Evolutionary conservation across 1,140 invertebrate genomes (phyloP).

Genomic region (Micrasema minimum): DNA sequence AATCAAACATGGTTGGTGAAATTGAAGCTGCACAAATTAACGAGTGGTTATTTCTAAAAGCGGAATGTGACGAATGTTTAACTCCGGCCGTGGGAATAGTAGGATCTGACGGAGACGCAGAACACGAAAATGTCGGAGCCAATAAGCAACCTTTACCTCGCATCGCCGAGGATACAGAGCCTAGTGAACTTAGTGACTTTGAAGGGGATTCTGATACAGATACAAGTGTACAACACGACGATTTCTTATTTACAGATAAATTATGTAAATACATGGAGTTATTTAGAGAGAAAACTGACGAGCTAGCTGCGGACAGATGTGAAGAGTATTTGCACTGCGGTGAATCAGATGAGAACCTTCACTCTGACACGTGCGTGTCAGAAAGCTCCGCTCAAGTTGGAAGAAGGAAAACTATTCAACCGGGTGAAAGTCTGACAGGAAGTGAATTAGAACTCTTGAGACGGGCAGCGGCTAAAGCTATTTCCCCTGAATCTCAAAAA

Average conservation of each 20-base stretch:
- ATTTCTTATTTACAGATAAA: constrained; percentile 73
- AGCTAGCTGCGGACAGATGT: constrained; percentile 69
- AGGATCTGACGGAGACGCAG: constrained; percentile 72
- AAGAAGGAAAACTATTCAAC: constrained; percentile 68
- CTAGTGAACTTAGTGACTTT: constrained; percentile 68
- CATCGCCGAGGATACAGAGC: constrained; percentile 67
- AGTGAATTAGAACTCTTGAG: constrained; percentile 68
- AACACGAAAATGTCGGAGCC: constrained; percentile 67
- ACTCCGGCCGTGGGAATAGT: constrained; percentile 70
- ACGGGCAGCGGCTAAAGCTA: constrained; percentile 66
- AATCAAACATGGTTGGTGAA: constrained; percentile 72
- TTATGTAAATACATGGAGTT: constrained; percentile 76
- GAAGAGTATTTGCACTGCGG: constrained; percentile 68
- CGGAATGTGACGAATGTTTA: constrained; percentile 86
- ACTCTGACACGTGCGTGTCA: constrained; percentile 40
- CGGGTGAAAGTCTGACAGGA: constrained; percentile 67
- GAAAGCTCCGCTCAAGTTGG: constrained; percentile 59
- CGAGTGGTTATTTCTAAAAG: constrained; percentile 85
- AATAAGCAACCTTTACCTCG: constrained; percentile 64
- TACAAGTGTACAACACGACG: constrained; percentile 71
- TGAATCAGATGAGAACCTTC: constrained; percentile 57
- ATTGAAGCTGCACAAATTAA: constrained; percentile 82
- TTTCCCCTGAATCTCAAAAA: constrained; percentile 66
- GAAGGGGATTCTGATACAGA: constrained; percentile 75
- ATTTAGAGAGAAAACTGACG: constrained; percentile 77